Base-by-base conservation (phyloP, 2,113 vertebrate species). In the Pachyramphus minor region DNA sequence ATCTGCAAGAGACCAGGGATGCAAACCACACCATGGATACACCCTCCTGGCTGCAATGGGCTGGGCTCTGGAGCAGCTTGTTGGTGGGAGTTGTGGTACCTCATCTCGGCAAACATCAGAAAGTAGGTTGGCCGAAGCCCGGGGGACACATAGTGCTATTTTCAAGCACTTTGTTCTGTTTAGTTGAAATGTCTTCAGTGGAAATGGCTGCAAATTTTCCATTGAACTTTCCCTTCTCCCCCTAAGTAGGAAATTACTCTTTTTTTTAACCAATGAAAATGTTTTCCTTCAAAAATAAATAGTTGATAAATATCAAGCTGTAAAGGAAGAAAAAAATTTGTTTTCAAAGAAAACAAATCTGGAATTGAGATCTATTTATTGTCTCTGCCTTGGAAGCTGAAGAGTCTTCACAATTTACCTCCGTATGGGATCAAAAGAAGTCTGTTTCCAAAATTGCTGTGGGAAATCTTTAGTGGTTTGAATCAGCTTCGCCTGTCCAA, bases 71-170 rank as follows among this genome's bases (percentile, higher is more conserved):
- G 58, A 80, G 86, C 68, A 52, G 89, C 49, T 52, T 63, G 87
- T 49, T 28, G 75, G 39, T 6, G 74, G 45, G 24, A 87, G 5
- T 3, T 45, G 78, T 66, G 84, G 87, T 63, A 85, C 91, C 67
- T 80, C 63, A 14, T 80, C 84, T 91, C 25, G 1, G 53, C 52
- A 74, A 87, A 45, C 49, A 5, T 62, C 30, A 58, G 87, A 86
- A 96, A 97, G 67, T 97, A 97, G 96, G 95, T 95, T 96, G 93
- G 87, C 73, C 8, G 3, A 44, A 86, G 91, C 96, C 93, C 69
- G 5, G 84, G 74, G 84, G 93, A 96, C 20, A 41, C 0, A 0
- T 9, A 66, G 71, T 77, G 87, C 92, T 96, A 96, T 97, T 96
- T 97, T 90, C 85, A 92, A 95, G 90, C 52, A 74, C 75, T 93